A percentile compares a stretch with the other conserved stretches of the same genome.
Conservation (phyloP, 2,113 vertebrate species). For the Rallus limicola region DNA sequence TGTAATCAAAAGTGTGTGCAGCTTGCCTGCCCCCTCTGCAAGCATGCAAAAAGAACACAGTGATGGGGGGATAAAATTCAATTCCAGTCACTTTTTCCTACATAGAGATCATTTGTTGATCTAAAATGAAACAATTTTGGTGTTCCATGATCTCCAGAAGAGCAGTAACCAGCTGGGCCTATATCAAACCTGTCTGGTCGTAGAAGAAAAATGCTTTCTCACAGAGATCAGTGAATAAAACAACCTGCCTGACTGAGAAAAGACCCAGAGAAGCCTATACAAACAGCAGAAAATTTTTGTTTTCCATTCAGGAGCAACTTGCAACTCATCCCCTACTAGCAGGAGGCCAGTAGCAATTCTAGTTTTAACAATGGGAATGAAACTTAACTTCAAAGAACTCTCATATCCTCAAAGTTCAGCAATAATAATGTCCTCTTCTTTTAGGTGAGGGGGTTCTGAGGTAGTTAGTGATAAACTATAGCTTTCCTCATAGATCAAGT, state of each 20-base stretch:
- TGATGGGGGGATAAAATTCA: background rate
- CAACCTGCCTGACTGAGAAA: background rate
- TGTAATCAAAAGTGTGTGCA: background rate
- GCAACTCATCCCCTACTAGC: background rate
- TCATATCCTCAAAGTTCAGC: background rate
- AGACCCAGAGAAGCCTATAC: background rate
- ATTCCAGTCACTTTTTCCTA: background rate
- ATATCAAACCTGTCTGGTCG: background rate
- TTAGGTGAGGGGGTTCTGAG: background rate
- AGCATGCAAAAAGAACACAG: background rate
- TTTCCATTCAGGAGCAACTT: background rate
- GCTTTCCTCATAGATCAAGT: background rate
- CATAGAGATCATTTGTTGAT: background rate
- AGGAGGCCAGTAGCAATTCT: background rate
- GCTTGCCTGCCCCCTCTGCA: background rate
- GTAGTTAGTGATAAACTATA: background rate
- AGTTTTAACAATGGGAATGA: background rate
- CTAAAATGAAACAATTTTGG: background rate
- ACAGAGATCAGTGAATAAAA: background rate
- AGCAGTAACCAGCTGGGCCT: background rate
- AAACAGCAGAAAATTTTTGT: background rate
- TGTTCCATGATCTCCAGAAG: background rate
- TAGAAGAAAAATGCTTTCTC: background rate
- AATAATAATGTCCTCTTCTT: background rate
- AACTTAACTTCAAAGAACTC: background rate